Base-by-base conservation (phyloP, 2,113 vertebrate species). In the Scortum barcoo region DNA sequence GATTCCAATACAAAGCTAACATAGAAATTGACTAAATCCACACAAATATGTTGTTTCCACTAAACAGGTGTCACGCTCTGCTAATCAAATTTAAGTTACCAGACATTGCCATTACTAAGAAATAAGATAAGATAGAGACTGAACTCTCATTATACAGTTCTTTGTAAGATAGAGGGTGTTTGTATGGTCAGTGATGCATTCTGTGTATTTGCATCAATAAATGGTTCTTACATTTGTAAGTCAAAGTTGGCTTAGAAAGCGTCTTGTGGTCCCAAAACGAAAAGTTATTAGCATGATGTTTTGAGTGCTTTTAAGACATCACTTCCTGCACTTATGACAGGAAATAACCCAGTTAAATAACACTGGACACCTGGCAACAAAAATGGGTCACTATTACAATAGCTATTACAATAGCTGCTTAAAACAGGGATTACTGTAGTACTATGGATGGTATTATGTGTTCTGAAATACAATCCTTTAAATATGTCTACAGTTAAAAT, bases 1-100 rank as follows among this genome's bases (percentile, higher is more conserved):
- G 0, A 54, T 24, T 1, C 7, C n/a, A 28, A n/a, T 30, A 51
- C 28, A 54, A 3, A 1, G 17, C 17, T 19, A 20, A 51, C 44
- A 62, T 12, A 3, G 5, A 36, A 36, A 60, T 13, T 28, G 11
- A 7, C 26, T 36, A 36, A 36, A 28, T 58, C 19, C 16, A 58
- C 26, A 58, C 24, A 6, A 6, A 36, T 36, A 36, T 36, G 33
- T 36, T 36, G 6, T 36, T 36, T 36, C 33, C 12, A 44, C 9
- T 3, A 28, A 7, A 57, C 16, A 57, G 54, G 24, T 30, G 13
- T 57, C 14, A 26, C 56, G 28, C 7, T 14, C 13, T 17, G 16
- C 57, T 17, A 26, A 16, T 19, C 28, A 19, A 28, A 58, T 58
- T 58, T 7, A 58, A 58, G 28, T 58, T 33, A 36, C 17, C 17